Percentiles rank a stretch among this genome's conserved stretches.
phyloP scores from a whole-genome alignment of 2,113 vertebrate species.

The Sinosuthora webbiana region DNA sequence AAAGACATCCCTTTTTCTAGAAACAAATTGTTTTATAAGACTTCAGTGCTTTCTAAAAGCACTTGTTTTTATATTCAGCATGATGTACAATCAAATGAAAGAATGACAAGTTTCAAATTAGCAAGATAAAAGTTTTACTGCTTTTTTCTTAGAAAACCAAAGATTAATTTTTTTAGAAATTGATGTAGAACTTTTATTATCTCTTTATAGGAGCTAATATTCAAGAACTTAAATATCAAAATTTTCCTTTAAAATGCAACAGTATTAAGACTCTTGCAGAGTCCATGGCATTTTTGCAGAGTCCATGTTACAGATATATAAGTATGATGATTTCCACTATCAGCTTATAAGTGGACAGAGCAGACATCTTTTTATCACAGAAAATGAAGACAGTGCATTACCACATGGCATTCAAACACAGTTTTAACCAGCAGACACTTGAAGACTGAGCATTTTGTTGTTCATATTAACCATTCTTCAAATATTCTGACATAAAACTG shows the following conservation, averaged over 20 bases:
- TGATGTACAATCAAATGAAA: neutral
- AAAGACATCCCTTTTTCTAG: neutral
- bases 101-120: neutral
- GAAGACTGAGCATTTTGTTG: neutral
- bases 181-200: neutral
- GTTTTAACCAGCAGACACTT: slow-evolving; percentile 21
- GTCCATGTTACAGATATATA: neutral
- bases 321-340: neutral
- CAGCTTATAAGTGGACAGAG: neutral
- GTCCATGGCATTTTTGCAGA: neutral
- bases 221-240: neutral
- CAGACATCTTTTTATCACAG: neutral
- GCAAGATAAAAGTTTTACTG: neutral
- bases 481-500: neutral
- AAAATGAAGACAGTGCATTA: neutral
- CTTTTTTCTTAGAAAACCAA: neutral
- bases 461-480: slow-evolving; percentile 36
- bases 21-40: slow-evolving; percentile 3
- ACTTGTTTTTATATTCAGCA: neutral
- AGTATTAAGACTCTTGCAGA: neutral
- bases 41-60: neutral
- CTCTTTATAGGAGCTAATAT: neutral
- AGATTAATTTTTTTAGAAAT: neutral
- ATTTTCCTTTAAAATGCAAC: neutral
- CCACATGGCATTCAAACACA: neutral